Conservation (phyloP, 1,140 invertebrate genomes). For the Ditylenchus dipsaci region DNA sequence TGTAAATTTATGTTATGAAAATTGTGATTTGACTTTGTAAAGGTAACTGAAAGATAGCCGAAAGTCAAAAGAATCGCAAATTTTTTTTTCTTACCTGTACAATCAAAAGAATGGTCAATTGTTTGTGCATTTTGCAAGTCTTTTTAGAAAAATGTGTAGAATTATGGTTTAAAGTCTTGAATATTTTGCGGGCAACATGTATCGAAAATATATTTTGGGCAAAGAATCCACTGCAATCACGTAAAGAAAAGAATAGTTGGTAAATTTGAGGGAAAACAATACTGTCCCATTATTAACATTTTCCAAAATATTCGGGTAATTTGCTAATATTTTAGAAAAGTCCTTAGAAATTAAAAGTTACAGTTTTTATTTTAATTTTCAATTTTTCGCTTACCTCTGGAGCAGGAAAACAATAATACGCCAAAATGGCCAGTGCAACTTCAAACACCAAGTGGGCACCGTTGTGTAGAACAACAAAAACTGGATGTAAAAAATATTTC, state of each 20-base stretch:
- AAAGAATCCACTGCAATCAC: neutral
- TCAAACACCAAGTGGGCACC: too few relatives aligned
- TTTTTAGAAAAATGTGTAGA: neutral
- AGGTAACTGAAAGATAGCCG: too few relatives aligned
- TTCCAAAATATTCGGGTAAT: neutral
- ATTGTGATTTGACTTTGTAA: too few relatives aligned
- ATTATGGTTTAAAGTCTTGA: neutral
- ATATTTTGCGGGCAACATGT: neutral
- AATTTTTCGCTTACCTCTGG: too few relatives aligned
- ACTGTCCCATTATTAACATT: neutral
- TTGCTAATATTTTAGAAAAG: neutral
- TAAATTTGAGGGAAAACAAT: neutral
- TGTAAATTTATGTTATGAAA: too few relatives aligned
- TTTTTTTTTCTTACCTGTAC: neutral
- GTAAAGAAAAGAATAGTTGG: neutral
- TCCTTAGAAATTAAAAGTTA: too few relatives aligned
- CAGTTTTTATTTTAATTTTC: too few relatives aligned
- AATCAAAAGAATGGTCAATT: conserved; percentile 7
- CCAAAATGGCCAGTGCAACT: too few relatives aligned
- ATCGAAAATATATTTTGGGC: neutral
- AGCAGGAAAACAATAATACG: too few relatives aligned
- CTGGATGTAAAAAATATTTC: too few relatives aligned
- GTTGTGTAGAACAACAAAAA: too few relatives aligned
- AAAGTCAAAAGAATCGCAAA: too few relatives aligned
- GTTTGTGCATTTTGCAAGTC: neutral